Evolutionary conservation across 2,888 invertebrate genomes (phyloP).

Genomic region (Spodoptera picta): DNA sequence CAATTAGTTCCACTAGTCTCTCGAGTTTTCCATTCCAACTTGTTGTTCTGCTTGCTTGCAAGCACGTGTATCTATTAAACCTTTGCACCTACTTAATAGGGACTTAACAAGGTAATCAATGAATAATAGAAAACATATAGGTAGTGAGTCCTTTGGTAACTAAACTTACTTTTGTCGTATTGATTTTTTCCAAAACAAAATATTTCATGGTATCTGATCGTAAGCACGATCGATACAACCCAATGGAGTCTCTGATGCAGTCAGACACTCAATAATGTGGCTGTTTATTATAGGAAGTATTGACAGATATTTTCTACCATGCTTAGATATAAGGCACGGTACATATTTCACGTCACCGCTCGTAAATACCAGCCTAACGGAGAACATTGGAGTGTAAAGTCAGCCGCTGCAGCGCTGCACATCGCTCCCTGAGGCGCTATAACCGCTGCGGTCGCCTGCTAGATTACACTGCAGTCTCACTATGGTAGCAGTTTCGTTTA

Average conservation of each 20-base stretch:
- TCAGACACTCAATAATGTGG: too few relatives aligned
- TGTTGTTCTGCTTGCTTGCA: constrained; percentile 1
- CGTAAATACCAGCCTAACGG: constrained; percentile 24
- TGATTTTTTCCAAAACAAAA: too few relatives aligned
- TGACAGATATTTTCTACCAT: neutral
- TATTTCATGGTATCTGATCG: too few relatives aligned
- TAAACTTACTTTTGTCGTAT: too few relatives aligned
- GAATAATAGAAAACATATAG: too few relatives aligned
- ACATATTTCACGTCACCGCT: constrained; percentile 12
- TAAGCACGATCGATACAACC: too few relatives aligned
- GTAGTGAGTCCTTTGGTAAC: too few relatives aligned
- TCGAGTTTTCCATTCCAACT: constrained; percentile 14
- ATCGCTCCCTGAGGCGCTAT: constrained; percentile 29
- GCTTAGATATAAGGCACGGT: neutral
- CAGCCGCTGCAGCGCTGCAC: constrained; percentile 23
- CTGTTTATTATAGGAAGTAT: too few relatives aligned
- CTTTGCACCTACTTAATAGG: too few relatives aligned
- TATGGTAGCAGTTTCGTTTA: constrained; percentile 20
- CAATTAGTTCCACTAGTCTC: constrained; percentile 18
- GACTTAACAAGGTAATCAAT: too few relatives aligned
- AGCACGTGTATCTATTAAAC: too few relatives aligned
- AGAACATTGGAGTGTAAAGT: constrained; percentile 9
- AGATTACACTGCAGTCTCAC: constrained; percentile 37
- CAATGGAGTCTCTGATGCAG: too few relatives aligned
- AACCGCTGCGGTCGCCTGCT: constrained; percentile 32